A percentile compares a stretch with the other conserved stretches of the same genome.
These are phyloP conservation scores for Actinemys pallida DNA, from an alignment of 2,113 vertebrate genomes.

Conservation along the genomic window DNA sequence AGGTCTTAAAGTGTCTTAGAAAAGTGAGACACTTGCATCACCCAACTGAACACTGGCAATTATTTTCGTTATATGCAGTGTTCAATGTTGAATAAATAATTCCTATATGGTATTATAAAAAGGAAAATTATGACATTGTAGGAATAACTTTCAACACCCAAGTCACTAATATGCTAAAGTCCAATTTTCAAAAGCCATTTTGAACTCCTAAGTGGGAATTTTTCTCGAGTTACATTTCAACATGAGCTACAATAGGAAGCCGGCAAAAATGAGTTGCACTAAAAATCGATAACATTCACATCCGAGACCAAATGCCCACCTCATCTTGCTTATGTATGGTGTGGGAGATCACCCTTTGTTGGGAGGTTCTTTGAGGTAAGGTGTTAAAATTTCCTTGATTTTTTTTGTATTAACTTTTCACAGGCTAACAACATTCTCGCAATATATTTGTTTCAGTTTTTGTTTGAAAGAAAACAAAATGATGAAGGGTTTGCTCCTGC, in stretches of 20 bases:
- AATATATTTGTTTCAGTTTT: neutral
- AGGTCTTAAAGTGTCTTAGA: neutral
- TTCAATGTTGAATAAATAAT: neutral
- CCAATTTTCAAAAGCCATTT: neutral
- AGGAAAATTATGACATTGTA: fast-evolving
- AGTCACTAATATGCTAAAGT: fast-evolving
- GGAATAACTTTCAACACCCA: neutral
- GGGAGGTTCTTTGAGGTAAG: neutral
- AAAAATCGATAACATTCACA: neutral
- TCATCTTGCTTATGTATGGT: fast-evolving
- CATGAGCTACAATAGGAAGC: fast-evolving
- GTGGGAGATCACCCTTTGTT: neutral
- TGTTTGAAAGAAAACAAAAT: neutral
- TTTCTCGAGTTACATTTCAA: neutral
- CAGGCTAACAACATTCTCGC: neutral
- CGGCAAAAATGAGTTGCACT: neutral
- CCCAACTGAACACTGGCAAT: neutral
- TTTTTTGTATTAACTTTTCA: neutral
- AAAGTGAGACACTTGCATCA: neutral
- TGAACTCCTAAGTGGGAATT: fast-evolving
- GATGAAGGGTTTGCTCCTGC: neutral
- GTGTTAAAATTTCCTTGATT: neutral
- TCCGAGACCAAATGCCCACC: fast-evolving
- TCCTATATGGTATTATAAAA: neutral
- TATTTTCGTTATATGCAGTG: neutral